Evolutionary conservation across 30 jellyfish, hydroid and myxozoan genomes (phyloP).

Genomic region (Chironex yamaguchii): DNA sequence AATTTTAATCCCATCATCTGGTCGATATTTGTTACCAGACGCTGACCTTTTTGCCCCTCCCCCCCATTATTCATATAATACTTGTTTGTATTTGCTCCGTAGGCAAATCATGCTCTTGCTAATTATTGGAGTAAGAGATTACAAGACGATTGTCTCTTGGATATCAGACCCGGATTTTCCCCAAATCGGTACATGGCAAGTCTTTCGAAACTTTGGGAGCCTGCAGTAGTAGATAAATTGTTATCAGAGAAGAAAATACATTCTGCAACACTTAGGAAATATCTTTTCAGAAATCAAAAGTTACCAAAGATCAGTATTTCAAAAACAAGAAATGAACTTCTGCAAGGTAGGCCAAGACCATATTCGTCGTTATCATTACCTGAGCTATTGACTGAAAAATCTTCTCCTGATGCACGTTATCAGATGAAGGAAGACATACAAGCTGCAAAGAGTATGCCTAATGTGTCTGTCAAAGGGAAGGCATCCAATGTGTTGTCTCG

Average conservation of each 20-base stretch:
- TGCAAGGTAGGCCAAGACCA: conserved; percentile 76
- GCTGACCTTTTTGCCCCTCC: too few relatives aligned
- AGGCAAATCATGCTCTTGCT: too few relatives aligned
- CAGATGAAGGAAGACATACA: not conserved
- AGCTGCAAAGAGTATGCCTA: not conserved
- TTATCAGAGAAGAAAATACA: conserved; percentile 49
- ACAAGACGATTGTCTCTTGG: conserved; percentile 68
- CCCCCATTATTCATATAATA: too few relatives aligned
- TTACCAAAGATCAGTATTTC: conserved; percentile 71
- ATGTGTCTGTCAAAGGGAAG: not conserved
- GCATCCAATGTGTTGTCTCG: too few relatives aligned
- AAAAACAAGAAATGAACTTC: conserved; percentile 49
- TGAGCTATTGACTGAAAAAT: not conserved
- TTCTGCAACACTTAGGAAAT: conserved; percentile 47
- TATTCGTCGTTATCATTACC: conserved; percentile 73
- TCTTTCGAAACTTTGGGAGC: conserved; percentile 83
- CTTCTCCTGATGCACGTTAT: not conserved
- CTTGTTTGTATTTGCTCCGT: too few relatives aligned
- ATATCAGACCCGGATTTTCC: conserved; percentile 92
- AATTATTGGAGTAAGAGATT: conserved; percentile 5
- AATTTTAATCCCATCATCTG: too few relatives aligned
- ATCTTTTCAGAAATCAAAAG: conserved; percentile 20
- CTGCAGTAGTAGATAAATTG: conserved; percentile 55
- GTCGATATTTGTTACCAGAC: too few relatives aligned
- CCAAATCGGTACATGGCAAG: conserved; percentile 89